Evolutionary conservation across 2,888 invertebrate genomes (phyloP).

Genomic region (Caenorhabditis sp.): DNA sequence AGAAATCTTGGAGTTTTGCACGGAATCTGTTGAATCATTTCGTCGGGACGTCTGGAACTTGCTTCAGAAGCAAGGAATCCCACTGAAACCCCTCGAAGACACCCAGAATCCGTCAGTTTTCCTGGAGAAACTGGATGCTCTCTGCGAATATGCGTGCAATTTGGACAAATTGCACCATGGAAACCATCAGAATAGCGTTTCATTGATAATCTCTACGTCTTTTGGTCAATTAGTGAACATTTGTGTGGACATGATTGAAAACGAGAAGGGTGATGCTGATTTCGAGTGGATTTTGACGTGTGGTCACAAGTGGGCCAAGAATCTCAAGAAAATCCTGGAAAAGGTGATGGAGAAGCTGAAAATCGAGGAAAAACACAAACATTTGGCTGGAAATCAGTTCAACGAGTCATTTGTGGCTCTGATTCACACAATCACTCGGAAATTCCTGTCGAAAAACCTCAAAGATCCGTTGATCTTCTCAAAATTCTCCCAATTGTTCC

Average conservation of each 20-base stretch:
- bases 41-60: slow-evolving; percentile 38
- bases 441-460: slow-evolving; percentile 37
- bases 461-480: slow-evolving; percentile 49
- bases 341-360: background rate
- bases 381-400: background rate
- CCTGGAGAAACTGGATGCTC: background rate
- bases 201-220: background rate
- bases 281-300: slow-evolving; percentile 55
- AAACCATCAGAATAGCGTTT: background rate
- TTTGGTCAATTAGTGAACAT: slow-evolving; percentile 38
- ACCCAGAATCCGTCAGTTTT: background rate
- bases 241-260: slow-evolving; percentile 52
- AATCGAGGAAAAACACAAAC: background rate
- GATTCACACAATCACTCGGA: slow-evolving; percentile 24
- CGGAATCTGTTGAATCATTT: background rate
- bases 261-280: slow-evolving; percentile 42
- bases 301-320: slow-evolving; percentile 47
- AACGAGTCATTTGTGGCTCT: slow-evolving; percentile 36
- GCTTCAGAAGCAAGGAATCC: slow-evolving; percentile 38
- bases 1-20: slow-evolving; percentile 11
- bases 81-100: slow-evolving; percentile 20
- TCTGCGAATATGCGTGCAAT: slow-evolving; percentile 19
- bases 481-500: slow-evolving; percentile 22
- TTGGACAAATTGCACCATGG: slow-evolving; percentile 21
- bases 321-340: slow-evolving; percentile 23